Conservation (phyloP, 2,113 vertebrate species). For the Lophius piscatorius region DNA sequence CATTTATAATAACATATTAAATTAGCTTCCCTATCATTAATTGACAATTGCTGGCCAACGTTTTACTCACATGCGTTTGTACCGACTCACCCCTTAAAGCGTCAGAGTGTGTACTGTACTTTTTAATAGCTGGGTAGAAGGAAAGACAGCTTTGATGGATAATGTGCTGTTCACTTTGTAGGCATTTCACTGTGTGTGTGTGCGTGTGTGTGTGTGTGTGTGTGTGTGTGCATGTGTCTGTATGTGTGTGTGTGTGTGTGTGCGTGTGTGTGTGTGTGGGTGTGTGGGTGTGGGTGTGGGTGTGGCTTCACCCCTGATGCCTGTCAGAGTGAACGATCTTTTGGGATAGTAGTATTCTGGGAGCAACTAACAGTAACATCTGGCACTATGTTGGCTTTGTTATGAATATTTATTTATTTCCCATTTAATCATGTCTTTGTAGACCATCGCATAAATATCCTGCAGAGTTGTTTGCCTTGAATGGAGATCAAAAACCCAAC, state of each 20-base stretch:
- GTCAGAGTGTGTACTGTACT: constrained; percentile 27
- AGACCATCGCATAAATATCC: constrained; percentile 50
- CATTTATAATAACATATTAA: constrained; percentile 29
- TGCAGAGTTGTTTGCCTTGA: constrained; percentile 51
- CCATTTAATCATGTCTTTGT: constrained; percentile 65
- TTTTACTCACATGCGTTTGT: constrained; percentile 11
- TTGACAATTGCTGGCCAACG: constrained; percentile 35
- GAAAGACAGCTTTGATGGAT: constrained; percentile 64
- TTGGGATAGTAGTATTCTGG: constrained; percentile 44
- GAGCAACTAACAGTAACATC: constrained; percentile 67
- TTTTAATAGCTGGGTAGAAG: constrained; percentile 36
- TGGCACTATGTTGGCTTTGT: constrained; percentile 57
- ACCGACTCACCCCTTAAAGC: constrained; percentile 16
- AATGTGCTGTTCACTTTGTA: constrained; percentile 34
- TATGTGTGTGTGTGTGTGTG: constrained; percentile 2
- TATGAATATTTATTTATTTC: constrained; percentile 65
- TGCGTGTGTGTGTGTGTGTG: constrained; percentile 4
- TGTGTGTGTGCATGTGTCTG: constrained; percentile 11
- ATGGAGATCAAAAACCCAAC: constrained; percentile 61
- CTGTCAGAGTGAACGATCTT: constrained; percentile 58
- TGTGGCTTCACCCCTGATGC: constrained; percentile 40
- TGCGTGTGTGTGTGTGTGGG: constrained; percentile 2
- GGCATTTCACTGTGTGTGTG: neutral
- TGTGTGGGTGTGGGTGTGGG: constrained; percentile 2
- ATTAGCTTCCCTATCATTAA: constrained; percentile 37